Evolutionary conservation across 2,888 invertebrate species (phyloP).

Genomic region (Saturnia pavonia): DNA sequence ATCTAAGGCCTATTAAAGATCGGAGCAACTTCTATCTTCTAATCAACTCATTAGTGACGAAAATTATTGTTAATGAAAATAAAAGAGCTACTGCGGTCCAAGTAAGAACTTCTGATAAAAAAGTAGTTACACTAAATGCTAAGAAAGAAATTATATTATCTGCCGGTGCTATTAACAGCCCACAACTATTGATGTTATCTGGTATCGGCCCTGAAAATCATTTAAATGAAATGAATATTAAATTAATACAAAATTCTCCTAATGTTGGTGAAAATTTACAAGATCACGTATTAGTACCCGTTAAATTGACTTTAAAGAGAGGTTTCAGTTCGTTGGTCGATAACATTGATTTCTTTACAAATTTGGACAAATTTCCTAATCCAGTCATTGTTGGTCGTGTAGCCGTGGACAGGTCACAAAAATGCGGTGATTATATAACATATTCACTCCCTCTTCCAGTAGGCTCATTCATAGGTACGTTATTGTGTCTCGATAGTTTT

Average conservation of each 20-base stretch:
- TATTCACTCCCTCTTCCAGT: neutral
- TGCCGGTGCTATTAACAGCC: neutral
- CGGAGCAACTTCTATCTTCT: neutral
- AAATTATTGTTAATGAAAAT: neutral
- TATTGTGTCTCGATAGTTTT: neutral
- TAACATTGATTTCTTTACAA: neutral
- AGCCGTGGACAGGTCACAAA: neutral
- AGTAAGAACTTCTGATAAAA: neutral
- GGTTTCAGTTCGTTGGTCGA: neutral
- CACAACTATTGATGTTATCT: neutral
- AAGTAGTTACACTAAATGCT: neutral
- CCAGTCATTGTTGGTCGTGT: neutral
- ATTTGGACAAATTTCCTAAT: neutral
- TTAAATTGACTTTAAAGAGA: conserved; percentile 20
- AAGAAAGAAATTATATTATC: neutral
- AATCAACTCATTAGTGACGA: neutral
- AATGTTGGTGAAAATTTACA: conserved; percentile 44
- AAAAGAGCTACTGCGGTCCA: neutral
- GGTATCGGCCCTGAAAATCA: conserved; percentile 26
- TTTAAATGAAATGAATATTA: conserved; percentile 39
- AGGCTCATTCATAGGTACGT: neutral
- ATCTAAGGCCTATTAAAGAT: conserved; percentile 13
- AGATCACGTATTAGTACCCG: conserved; percentile 42
- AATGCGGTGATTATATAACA: neutral
- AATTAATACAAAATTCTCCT: conserved; percentile 39